Conservation (phyloP, 2,888 invertebrate genomes). For the Dasypolia templi region DNA sequence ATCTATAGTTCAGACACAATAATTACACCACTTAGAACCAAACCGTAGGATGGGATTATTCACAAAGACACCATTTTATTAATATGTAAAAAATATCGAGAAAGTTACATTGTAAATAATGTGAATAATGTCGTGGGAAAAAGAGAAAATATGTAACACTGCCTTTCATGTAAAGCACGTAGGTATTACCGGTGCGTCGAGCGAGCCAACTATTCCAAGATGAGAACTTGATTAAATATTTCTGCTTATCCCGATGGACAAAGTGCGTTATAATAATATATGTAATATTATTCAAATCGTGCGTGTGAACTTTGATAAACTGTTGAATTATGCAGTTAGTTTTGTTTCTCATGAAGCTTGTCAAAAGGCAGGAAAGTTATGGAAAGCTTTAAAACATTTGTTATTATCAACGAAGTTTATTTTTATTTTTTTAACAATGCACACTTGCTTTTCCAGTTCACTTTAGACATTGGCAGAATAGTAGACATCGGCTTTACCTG, state of each 20-base stretch:
- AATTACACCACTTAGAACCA: not conserved
- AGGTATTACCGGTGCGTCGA: constrained; percentile 52
- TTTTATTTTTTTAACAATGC: no score
- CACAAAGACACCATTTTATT: no score
- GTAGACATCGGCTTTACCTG: no score
- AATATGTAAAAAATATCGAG: constrained; percentile 31
- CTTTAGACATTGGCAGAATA: no score
- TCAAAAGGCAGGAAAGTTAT: not conserved
- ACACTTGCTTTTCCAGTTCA: no score
- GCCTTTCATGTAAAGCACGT: constrained; percentile 59
- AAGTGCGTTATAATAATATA: constrained; percentile 26
- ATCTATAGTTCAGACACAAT: constrained; percentile 1
- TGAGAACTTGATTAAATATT: constrained; percentile 50
- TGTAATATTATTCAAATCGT: constrained; percentile 50
- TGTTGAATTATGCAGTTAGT: constrained; percentile 41
- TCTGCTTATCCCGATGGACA: constrained; percentile 37
- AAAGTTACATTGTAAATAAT: constrained; percentile 33
- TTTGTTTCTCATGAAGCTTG: constrained; percentile 26
- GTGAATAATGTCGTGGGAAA: constrained; percentile 55
- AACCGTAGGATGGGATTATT: no score
- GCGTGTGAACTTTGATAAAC: constrained; percentile 49
- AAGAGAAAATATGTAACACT: constrained; percentile 57
- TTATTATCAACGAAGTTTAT: no score
- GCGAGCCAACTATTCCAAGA: constrained; percentile 41
- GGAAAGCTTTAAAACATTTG: constrained; percentile 4